Percentiles rank a stretch among this genome's conserved stretches.
phyloP scores from a whole-genome alignment of 1,140 invertebrate genomes.

The Asobara japonica region DNA sequence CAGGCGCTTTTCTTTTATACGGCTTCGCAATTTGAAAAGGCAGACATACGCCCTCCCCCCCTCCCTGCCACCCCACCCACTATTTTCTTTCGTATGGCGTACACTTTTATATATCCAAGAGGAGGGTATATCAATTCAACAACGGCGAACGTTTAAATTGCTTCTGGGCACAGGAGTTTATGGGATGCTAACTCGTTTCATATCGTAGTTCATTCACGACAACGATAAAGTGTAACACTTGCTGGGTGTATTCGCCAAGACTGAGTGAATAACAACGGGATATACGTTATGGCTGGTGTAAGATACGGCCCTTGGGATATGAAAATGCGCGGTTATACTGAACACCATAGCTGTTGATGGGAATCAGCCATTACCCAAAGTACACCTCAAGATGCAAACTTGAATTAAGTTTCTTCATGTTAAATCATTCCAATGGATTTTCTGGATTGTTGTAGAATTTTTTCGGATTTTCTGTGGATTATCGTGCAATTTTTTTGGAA shows the following conservation, averaged over 20 bases:
- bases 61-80: conserved; percentile 19
- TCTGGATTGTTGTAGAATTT: too few relatives aligned
- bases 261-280: conserved; percentile 41
- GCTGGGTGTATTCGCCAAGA: neutral
- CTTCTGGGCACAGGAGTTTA: conserved; percentile 56
- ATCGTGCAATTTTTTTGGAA: too few relatives aligned
- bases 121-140: conserved; percentile 58
- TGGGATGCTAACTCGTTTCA: conserved; percentile 56
- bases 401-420: neutral
- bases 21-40: conserved; percentile 52
- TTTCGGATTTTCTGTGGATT: too few relatives aligned
- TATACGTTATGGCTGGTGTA: neutral
- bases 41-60: neutral
- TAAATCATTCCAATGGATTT: too few relatives aligned
- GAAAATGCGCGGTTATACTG: neutral
- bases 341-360: conserved; percentile 10
- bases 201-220: conserved; percentile 51
- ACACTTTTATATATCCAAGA: conserved; percentile 50
- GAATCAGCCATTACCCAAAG: conserved; percentile 21
- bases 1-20: conserved; percentile 51
- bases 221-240: conserved; percentile 48
- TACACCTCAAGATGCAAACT: neutral
- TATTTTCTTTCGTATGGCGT: conserved; percentile 36
- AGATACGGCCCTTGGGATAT: conserved; percentile 10
- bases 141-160: conserved; percentile 55